Evolutionary conservation across 2,113 vertebrate genomes (phyloP).

Genomic region (Vanacampus margaritifer): DNA sequence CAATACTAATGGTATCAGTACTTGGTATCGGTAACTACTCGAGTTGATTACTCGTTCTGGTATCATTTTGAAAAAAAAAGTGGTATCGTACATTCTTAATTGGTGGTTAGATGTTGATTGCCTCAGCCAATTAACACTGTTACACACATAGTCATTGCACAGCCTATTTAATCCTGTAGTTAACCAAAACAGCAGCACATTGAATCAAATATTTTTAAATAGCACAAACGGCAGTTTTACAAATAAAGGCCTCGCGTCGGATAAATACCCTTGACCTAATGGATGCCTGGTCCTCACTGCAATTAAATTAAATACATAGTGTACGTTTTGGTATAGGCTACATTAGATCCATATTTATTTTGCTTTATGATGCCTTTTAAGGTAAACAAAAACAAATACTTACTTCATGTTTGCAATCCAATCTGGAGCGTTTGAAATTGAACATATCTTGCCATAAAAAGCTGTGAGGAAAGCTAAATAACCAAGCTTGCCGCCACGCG

Average conservation of each 20-base stretch:
- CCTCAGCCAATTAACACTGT: not conserved
- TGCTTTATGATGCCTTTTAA: not conserved
- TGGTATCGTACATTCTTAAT: too few species aligned
- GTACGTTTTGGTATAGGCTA: not conserved
- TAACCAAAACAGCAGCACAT: not conserved
- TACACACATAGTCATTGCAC: not conserved
- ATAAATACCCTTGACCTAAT: too few species aligned
- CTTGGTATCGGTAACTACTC: too few species aligned
- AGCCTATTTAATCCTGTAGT: not conserved
- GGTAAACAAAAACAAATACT: not conserved
- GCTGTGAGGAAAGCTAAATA: not conserved
- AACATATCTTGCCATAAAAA: not conserved
- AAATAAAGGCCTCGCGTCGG: too few species aligned
- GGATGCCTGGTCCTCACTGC: too few species aligned
- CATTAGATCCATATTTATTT: not conserved
- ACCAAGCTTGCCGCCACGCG: not conserved
- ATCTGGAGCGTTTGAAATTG: not conserved
- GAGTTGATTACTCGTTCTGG: too few species aligned
- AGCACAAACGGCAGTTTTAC: not conserved
- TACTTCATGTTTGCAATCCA: not conserved
- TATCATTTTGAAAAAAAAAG: too few species aligned
- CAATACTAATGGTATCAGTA: too few species aligned
- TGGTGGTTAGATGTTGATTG: too few species aligned
- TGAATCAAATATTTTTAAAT: too few species aligned
- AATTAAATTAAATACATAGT: too few species aligned